Evolutionary conservation across 2,888 invertebrate species (phyloP).

Genomic region (Alsophila aescularia): DNA sequence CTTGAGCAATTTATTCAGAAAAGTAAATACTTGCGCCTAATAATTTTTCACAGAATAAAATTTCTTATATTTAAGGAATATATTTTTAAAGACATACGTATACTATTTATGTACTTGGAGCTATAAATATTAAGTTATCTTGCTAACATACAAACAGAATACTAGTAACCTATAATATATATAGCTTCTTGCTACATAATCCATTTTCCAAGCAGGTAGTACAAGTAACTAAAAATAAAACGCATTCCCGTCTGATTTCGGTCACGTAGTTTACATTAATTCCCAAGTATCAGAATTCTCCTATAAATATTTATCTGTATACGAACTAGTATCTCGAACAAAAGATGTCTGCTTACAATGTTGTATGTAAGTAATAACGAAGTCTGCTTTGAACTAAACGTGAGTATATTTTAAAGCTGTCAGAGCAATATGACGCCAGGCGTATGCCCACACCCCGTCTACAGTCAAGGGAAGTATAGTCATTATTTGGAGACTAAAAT

Average conservation of each 20-base stretch:
- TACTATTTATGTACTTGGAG: too few species aligned
- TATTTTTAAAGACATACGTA: too few species aligned
- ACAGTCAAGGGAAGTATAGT: conserved; percentile 15
- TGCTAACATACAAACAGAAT: too few species aligned
- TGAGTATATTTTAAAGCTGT: conserved; percentile 79
- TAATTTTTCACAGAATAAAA: too few species aligned
- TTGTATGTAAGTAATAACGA: conserved; percentile 38
- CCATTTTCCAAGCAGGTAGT: background rate
- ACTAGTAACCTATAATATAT: too few species aligned
- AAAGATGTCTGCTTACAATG: conserved; percentile 32
- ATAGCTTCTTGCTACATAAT: background rate
- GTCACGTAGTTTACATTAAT: conserved; percentile 21
- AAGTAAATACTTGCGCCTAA: too few species aligned
- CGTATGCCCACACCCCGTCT: conserved; percentile 45
- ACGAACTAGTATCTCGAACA: conserved; percentile 26
- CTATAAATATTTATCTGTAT: conserved; percentile 26
- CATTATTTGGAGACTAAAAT: background rate
- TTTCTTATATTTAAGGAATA: too few species aligned
- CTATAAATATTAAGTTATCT: too few species aligned
- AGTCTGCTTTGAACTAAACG: conserved; percentile 54
- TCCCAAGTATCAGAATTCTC: conserved; percentile 5
- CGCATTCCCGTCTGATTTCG: background rate
- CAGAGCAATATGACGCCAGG: conserved; percentile 73
- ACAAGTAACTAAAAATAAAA: conserved; percentile 1
- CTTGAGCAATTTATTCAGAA: too few species aligned